Percentiles rank a stretch among this genome's conserved stretches.
Evolutionary conservation across 1,140 invertebrate species (phyloP).

Genomic region (Drosophila arizonae): DNA sequence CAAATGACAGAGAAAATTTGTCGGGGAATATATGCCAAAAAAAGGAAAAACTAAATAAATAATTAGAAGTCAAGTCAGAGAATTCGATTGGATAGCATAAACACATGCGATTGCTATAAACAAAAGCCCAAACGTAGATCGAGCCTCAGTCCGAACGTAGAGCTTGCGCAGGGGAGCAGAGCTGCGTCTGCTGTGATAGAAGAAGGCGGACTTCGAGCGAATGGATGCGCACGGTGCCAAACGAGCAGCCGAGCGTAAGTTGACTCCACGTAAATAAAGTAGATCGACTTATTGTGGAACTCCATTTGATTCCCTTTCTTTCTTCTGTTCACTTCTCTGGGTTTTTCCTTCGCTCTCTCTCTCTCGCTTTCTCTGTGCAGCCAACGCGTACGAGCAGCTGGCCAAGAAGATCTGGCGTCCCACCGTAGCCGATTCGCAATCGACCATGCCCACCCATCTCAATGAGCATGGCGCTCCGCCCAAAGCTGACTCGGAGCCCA

Average conservation of each 20-base stretch:
- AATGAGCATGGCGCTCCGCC: neutral
- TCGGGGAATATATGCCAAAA: neutral
- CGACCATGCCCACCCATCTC: constrained; percentile 1
- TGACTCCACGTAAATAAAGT: neutral
- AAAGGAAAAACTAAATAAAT: neutral
- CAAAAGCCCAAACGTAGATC: constrained; percentile 2
- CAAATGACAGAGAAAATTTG: neutral
- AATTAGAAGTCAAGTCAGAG: neutral
- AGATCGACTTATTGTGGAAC: too few species aligned
- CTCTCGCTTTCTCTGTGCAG: constrained; percentile 12
- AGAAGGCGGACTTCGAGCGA: neutral
- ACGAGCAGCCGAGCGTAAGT: constrained; percentile 31
- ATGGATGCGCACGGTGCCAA: constrained; percentile 33
- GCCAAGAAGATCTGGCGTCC: constrained; percentile 59
- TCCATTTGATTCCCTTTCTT: neutral
- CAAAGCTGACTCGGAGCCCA: constrained; percentile 9
- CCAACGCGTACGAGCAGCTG: constrained; percentile 45
- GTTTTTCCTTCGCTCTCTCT: neutral
- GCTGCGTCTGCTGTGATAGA: neutral
- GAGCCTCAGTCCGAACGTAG: neutral
- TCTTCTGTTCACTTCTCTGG: neutral
- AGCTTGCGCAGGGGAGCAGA: neutral
- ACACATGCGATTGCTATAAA: constrained; percentile 5
- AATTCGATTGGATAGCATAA: constrained; percentile 1
- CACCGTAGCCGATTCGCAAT: constrained; percentile 23